These are phyloP conservation scores for Leptinotarsa lineolata DNA, from an alignment of 1,140 invertebrate genomes.

Conservation along the genomic window DNA sequence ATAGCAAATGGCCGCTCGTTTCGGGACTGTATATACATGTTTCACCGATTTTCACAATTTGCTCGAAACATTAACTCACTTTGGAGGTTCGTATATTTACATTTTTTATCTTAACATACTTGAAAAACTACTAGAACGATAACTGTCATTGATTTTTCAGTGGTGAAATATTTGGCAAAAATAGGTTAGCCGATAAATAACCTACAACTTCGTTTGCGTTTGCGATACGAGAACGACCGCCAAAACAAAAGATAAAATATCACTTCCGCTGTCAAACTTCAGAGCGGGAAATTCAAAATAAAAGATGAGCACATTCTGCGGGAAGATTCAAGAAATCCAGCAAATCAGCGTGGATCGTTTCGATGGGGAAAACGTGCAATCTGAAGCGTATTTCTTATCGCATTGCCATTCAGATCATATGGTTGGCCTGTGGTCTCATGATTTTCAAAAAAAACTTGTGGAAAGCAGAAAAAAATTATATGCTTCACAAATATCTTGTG, in stretches of 20 bases:
- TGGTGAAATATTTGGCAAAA: conserved; percentile 33
- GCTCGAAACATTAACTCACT: neutral
- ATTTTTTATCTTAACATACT: neutral
- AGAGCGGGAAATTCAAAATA: conserved; percentile 38
- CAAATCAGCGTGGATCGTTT: conserved; percentile 69
- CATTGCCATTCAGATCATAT: conserved; percentile 73
- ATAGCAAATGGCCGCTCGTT: conserved; percentile 50
- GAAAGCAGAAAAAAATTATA: conserved; percentile 55
- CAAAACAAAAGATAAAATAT: conserved; percentile 42
- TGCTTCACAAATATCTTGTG: conserved; percentile 55
- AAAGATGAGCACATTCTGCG: conserved; percentile 65
- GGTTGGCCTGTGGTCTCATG: conserved; percentile 57
- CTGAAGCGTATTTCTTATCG: conserved; percentile 67
- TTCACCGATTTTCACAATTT: conserved; percentile 18
- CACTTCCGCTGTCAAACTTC: conserved; percentile 15
- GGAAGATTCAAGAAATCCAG: conserved; percentile 65
- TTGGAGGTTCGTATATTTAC: conserved; percentile 12
- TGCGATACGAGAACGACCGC: conserved; percentile 43
- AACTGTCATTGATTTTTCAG: conserved; percentile 27
- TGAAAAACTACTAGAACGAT: neutral
- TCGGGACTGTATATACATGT: neutral
- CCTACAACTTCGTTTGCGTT: conserved; percentile 43
- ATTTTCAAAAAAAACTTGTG: conserved; percentile 38
- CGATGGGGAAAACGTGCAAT: conserved; percentile 57
- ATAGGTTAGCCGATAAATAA: conserved; percentile 52